phyloP scores from a whole-genome alignment of 2,888 invertebrate genomes.

The Aradus depressus region DNA sequence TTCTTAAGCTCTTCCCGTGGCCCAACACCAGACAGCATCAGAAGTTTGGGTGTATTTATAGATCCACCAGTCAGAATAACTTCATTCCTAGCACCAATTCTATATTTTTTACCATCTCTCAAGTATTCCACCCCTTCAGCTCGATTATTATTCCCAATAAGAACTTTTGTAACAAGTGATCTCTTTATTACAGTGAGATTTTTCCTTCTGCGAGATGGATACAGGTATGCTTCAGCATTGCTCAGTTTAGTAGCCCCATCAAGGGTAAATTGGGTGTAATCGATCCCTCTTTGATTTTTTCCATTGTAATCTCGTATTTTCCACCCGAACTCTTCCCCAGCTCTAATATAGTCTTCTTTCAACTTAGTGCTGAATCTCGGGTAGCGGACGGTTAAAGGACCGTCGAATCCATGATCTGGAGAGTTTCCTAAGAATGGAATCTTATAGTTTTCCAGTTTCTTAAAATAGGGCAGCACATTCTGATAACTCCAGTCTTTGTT shows the following conservation, averaged over 20 bases:
- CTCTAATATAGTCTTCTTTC: conserved; percentile 34
- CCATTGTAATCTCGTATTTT: conserved; percentile 6
- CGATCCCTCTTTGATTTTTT: conserved; percentile 2
- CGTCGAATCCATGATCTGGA: not conserved
- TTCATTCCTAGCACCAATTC: not conserved
- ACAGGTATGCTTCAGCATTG: conserved; percentile 3
- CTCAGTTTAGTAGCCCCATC: conserved; percentile 12
- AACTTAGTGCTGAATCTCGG: conserved; percentile 31
- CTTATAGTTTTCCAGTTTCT: conserved; percentile 16
- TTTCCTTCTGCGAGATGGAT: not conserved
- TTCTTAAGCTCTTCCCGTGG: not conserved
- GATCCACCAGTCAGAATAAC: not conserved
- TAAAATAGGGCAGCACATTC: conserved; percentile 34
- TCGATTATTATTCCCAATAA: not conserved
- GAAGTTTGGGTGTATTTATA: not conserved
- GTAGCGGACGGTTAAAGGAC: not conserved
- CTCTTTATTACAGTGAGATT: not conserved
- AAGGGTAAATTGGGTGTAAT: not conserved
- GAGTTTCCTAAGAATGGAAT: not conserved
- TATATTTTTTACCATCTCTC: not conserved
- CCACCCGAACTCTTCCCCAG: conserved; percentile 11
- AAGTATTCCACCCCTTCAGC: not conserved
- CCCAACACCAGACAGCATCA: not conserved
- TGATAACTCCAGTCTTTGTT: conserved; percentile 61
- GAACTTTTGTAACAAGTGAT: not conserved